Evolutionary conservation across 2,888 invertebrate genomes (phyloP).

Genomic region (Julus scandinavius): DNA sequence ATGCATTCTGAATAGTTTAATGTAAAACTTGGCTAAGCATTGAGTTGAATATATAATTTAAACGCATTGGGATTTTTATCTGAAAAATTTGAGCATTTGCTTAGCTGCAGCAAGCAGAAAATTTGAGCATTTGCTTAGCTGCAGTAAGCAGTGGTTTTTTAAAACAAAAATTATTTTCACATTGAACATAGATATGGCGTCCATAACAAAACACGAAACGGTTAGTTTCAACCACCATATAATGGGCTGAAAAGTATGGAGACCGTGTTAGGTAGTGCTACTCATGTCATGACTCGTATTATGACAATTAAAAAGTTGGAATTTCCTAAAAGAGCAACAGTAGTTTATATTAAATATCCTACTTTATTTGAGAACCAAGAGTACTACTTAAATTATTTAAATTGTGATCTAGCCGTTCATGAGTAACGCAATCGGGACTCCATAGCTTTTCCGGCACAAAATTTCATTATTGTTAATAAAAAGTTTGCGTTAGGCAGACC

Average conservation of each 20-base stretch:
- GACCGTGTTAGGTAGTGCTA: neutral
- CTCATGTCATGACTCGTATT: neutral
- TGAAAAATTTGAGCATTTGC: neutral
- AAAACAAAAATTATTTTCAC: neutral
- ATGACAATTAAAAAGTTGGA: no score
- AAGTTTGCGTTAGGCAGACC: slow-evolving; percentile 42
- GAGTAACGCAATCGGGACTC: neutral
- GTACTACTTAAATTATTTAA: neutral
- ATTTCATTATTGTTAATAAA: neutral
- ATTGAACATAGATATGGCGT: neutral
- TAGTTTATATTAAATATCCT: no score
- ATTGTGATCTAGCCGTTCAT: neutral
- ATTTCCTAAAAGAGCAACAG: no score
- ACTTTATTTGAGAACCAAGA: no score
- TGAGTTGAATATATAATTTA: neutral
- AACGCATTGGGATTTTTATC: neutral
- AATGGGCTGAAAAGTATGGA: neutral
- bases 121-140: neutral
- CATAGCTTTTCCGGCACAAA: neutral
- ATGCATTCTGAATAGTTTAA: neutral
- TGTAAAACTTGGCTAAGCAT: neutral
- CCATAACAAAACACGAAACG: no score
- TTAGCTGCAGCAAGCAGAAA: neutral
- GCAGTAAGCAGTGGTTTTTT: neutral
- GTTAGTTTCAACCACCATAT: neutral